Percentiles rank a stretch among this genome's conserved stretches.
These are phyloP conservation scores for Biston stratarius DNA, from an alignment of 2,888 invertebrate genomes.

Conservation along the genomic window DNA sequence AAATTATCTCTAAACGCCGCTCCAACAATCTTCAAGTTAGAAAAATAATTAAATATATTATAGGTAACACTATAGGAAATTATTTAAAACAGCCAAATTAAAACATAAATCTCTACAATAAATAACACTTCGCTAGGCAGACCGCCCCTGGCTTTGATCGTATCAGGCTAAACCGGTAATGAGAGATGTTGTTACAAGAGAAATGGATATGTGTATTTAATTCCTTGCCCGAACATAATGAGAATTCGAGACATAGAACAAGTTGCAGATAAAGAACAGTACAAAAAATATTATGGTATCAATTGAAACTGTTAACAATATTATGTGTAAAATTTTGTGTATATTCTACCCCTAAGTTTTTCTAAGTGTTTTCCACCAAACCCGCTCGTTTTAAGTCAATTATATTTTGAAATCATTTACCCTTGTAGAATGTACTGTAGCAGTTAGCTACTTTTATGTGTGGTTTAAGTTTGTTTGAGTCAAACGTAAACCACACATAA, in stretches of 20 bases:
- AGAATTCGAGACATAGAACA: slow-evolving; percentile 25
- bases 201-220: slow-evolving; percentile 60
- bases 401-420: too few species aligned
- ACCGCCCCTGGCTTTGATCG: slow-evolving; percentile 68
- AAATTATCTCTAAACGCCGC: background rate
- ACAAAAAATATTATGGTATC: background rate
- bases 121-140: slow-evolving; percentile 40
- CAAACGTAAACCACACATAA: too few species aligned
- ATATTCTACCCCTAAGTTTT: too few species aligned
- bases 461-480: too few species aligned
- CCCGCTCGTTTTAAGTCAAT: too few species aligned
- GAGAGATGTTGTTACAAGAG: slow-evolving; percentile 72
- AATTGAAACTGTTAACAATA: background rate
- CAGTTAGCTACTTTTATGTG: too few species aligned
- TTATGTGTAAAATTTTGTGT: too few species aligned
- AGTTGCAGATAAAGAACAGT: background rate
- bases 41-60: background rate
- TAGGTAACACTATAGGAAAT: background rate
- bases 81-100: slow-evolving; percentile 20
- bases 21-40: background rate
- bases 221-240: slow-evolving; percentile 46
- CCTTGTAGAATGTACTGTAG: too few species aligned
- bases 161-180: slow-evolving; percentile 73
- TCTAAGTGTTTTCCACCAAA: too few species aligned
- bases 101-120: slow-evolving; percentile 33